Evolutionary conservation across 2,797 vertebrate genomes (phyloP), one percentile per base, ranked within the genome.

Genomic region (Tragelaphus oryx): DNA sequence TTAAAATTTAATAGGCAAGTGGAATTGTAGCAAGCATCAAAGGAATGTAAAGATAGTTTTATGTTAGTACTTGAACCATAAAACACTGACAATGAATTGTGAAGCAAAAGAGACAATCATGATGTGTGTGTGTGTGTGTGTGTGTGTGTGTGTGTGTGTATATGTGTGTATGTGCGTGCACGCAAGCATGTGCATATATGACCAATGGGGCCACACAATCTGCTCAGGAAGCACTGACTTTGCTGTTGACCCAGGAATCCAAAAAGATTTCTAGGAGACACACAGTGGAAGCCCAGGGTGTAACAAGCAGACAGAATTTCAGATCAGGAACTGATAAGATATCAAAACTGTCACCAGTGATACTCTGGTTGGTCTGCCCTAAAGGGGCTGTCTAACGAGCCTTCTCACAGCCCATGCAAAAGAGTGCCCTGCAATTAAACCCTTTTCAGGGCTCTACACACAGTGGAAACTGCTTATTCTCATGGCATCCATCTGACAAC

Each of bases 181-280:
- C 1, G 1, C 1, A 1, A 44, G 6, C 10, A 13, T 71, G 68
- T 13, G 11, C 5, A 13, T 22, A 30, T 30, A 6, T 50, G 28
- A 60, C 1, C 30, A 50, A 6, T 59, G 37, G 57, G 68, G 7
- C 4, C 28, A 52, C 8, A 4, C 16, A 6, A 85, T 44, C 41
- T 85, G n/a, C 50, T 74, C 87, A 95, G 55, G 6, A 87, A 90
- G 6, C 44, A 68, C 5, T 44, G 20, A 44, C 30, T 85, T 87
- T 81, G 3, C 78, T 80, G 41, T 54, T 91, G 46, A 30, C 37
- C 8, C 10, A 85, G 48, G 55, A 96, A 96, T 28, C 28, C 41
- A 68, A 24, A 88, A 87, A 55, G 16, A 91, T 74, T 93, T 54
- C 65, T 12, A 94, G 80, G 55, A 91, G 76, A 84, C 8, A 57